A percentile compares a stretch with the other conserved stretches of the same genome.
Conservation (phyloP, 2,888 invertebrate species). For the Apodemia zela region DNA sequence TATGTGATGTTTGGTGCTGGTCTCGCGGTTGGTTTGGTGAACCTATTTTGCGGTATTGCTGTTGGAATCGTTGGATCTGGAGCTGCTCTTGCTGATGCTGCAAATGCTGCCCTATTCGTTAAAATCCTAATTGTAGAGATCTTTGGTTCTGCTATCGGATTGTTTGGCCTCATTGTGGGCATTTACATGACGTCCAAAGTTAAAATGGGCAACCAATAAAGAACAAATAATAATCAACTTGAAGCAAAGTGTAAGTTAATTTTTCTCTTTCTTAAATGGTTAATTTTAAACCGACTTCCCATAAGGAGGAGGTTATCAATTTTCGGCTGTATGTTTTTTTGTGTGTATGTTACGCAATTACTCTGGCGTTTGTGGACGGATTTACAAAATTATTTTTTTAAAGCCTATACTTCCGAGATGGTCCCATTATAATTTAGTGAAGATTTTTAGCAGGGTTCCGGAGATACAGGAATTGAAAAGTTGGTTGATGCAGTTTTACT, state of each 20-base stretch:
- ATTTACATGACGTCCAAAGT: slow-evolving; percentile 95
- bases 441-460: too few species aligned
- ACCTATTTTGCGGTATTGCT: slow-evolving; percentile 95
- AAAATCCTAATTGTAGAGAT: slow-evolving; percentile 99
- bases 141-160: slow-evolving; percentile 99
- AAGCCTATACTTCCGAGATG: too few species aligned
- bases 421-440: too few species aligned
- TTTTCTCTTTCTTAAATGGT: not conserved
- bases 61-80: slow-evolving; percentile 99
- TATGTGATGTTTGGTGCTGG: slow-evolving; percentile 98
- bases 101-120: slow-evolving; percentile 96
- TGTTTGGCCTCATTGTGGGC: slow-evolving; percentile 98
- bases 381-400: too few species aligned
- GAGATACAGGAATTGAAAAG: too few species aligned
- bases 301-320: too few species aligned
- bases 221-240: slow-evolving; percentile 52
- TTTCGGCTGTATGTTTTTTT: too few species aligned
- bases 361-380: too few species aligned
- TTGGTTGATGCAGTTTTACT: too few species aligned
- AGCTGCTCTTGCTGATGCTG: slow-evolving; percentile 98
- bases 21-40: slow-evolving; percentile 95
- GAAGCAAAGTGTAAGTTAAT: slow-evolving; percentile 68
- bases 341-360: too few species aligned
- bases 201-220: slow-evolving; percentile 86
- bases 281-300: too few species aligned